These are phyloP conservation scores for Caranx melampygus DNA, from an alignment of 2,113 vertebrate species.

Conservation along the genomic window DNA sequence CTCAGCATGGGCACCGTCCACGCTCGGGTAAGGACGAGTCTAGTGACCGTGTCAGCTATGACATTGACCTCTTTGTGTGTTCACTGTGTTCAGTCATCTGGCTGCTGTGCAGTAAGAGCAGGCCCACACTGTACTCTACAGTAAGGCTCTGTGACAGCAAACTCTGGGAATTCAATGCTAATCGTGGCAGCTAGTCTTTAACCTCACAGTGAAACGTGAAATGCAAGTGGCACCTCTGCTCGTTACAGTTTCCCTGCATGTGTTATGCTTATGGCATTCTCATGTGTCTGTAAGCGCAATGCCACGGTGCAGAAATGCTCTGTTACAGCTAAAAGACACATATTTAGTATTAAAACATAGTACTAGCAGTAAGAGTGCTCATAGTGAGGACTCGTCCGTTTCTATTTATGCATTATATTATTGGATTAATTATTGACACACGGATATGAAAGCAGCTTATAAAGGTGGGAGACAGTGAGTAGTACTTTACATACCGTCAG, in stretches of 20 bases:
- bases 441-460: not conserved
- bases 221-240: not conserved
- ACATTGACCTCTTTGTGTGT: constrained; percentile 76
- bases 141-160: not conserved
- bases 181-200: not conserved
- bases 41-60: not conserved
- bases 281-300: not conserved
- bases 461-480: not conserved
- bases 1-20: constrained; percentile 92
- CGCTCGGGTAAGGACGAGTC: constrained; percentile 87
- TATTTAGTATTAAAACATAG: not conserved
- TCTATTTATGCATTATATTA: not conserved
- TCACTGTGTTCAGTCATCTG: not conserved
- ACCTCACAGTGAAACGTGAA: not conserved
- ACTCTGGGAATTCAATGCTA: not conserved
- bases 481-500: not conserved
- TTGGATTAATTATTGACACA: not conserved
- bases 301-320: not conserved
- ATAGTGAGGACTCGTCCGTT: not conserved
- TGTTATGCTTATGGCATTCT: not conserved
- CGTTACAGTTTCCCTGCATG: not conserved
- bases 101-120: constrained; percentile 2
- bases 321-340: not conserved
- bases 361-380: not conserved
- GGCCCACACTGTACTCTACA: constrained; percentile 22